Evolutionary conservation across 2,113 vertebrate species (phyloP).

Genomic region (Panthera uncia): DNA sequence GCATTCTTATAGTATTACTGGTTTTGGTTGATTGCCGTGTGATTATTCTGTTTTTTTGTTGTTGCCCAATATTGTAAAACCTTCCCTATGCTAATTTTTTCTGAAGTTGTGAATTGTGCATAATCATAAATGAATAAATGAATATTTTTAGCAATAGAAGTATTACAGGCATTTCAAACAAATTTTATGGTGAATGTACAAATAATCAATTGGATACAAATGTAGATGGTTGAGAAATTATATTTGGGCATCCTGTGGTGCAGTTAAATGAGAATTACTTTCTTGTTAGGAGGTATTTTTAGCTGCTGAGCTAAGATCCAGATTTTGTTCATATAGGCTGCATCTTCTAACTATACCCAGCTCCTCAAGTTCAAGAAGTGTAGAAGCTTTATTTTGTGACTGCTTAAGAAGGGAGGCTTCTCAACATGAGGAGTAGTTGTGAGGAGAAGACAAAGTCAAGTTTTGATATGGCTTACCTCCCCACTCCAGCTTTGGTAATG

Average conservation of each 20-base stretch:
- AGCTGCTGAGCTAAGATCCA: background rate
- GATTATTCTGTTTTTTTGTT: background rate
- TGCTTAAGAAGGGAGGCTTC: background rate
- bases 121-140: conserved; percentile 45
- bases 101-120: background rate
- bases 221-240: conserved; percentile 37
- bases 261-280: conserved; percentile 49
- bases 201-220: conserved; percentile 54
- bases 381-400: background rate
- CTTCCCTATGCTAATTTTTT: background rate
- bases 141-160: conserved; percentile 51
- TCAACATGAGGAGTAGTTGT: background rate
- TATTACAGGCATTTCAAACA: conserved; percentile 31
- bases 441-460: background rate
- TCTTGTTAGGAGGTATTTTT: background rate
- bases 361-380: background rate
- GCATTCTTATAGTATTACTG: background rate
- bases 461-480: background rate
- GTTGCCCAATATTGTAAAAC: background rate
- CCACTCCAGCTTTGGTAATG: background rate
- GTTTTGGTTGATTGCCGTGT: background rate
- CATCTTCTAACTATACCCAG: background rate
- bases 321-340: background rate
- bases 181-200: conserved; percentile 38
- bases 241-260: background rate